A percentile compares a stretch with the other conserved stretches of the same genome.
Conservation (phyloP, 1,140 invertebrate genomes). For the Tetraneura akinire region DNA sequence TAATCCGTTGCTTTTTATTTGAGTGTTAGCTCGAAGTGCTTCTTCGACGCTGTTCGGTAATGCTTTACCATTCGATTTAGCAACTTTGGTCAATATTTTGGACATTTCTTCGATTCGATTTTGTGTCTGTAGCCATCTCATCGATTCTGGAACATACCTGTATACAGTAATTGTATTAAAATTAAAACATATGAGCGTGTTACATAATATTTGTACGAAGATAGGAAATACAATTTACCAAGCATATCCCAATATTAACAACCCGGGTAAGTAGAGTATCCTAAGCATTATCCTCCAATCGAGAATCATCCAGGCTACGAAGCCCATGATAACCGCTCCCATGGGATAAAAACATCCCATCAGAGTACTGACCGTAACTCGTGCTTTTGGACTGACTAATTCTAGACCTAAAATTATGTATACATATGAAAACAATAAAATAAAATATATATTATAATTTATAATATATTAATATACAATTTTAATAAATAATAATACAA, state of each 20-base stretch:
- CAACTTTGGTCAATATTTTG: slow-evolving; percentile 62
- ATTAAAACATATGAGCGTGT: too few relatives aligned
- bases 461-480: too few relatives aligned
- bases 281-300: slow-evolving; percentile 72
- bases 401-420: slow-evolving; percentile 71
- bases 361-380: slow-evolving; percentile 73
- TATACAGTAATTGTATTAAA: neutral
- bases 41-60: slow-evolving; percentile 57
- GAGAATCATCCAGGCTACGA: slow-evolving; percentile 68
- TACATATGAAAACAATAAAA: neutral
- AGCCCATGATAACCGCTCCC: slow-evolving; percentile 70
- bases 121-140: slow-evolving; percentile 66
- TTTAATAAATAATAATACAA: too few relatives aligned
- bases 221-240: slow-evolving; percentile 29
- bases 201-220: neutral
- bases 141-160: slow-evolving; percentile 67
- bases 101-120: slow-evolving; percentile 62
- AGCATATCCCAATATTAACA: slow-evolving; percentile 60
- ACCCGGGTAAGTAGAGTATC: slow-evolving; percentile 68
- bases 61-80: slow-evolving; percentile 62
- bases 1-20: neutral
- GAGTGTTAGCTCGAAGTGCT: neutral
- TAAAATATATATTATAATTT: too few relatives aligned
- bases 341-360: slow-evolving; percentile 72
- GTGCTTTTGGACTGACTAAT: slow-evolving; percentile 71